phyloP scores from a whole-genome alignment of 2,888 invertebrate species.

The Megastigmus dorsalis region DNA sequence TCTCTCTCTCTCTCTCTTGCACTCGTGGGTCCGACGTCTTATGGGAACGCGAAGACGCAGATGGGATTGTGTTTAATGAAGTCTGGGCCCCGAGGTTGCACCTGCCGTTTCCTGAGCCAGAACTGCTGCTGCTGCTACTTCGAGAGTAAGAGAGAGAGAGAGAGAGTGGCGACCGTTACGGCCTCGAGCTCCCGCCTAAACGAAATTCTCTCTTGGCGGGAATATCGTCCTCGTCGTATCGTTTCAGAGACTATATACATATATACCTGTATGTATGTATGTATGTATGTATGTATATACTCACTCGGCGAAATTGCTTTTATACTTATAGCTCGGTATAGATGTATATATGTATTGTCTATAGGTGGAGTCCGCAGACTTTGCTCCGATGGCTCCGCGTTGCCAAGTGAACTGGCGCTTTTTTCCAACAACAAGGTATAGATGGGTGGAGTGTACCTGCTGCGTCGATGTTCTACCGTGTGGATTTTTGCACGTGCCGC shows the following conservation, averaged over 20 bases:
- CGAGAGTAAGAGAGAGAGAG: too few species aligned
- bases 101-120: conserved; percentile 72
- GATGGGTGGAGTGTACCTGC: not conserved
- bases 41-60: conserved; percentile 69
- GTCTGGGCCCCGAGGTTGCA: conserved; percentile 70
- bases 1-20: conserved; percentile 3
- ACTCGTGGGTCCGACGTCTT: conserved; percentile 57
- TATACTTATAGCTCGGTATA: too few species aligned
- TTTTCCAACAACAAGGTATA: not conserved
- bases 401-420: conserved; percentile 15
- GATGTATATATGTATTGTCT: too few species aligned
- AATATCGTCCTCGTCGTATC: conserved; percentile 14
- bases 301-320: conserved; percentile 21
- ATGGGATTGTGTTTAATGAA: conserved; percentile 72
- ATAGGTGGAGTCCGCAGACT: too few species aligned
- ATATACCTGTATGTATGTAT: too few species aligned
- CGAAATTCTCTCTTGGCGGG: conserved; percentile 38
- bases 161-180: conserved; percentile 54
- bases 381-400: too few species aligned
- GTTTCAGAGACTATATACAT: too few species aligned
- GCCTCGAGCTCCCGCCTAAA: conserved; percentile 45
- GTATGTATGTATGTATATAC: too few species aligned
- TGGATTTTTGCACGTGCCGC: too few species aligned
- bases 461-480: too few species aligned
- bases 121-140: too few species aligned